A percentile compares a stretch with the other conserved stretches of the same genome.
Conservation (phyloP, 2,797 vertebrate species). For the Malurus leucopterus region DNA sequence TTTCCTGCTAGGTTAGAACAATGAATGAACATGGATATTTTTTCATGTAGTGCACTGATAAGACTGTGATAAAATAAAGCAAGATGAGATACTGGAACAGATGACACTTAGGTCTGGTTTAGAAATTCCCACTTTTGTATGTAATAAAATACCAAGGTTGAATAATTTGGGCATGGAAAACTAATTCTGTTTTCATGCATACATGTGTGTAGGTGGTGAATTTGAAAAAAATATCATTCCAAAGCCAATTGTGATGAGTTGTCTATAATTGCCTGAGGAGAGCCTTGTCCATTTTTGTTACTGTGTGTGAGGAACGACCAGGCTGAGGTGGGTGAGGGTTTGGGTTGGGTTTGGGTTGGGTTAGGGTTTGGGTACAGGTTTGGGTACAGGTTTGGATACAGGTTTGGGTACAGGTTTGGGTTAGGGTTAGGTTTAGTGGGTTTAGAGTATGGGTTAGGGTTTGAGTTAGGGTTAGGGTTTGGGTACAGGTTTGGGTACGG, state of each 20-base stretch:
- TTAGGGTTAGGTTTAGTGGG: too few species aligned
- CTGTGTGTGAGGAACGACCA: background rate
- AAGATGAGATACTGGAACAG: background rate
- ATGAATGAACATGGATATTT: background rate
- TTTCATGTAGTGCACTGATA: background rate
- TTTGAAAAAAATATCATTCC: background rate
- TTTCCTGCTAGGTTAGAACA: background rate
- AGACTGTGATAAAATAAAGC: background rate
- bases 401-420: too few species aligned
- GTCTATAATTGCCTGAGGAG: background rate
- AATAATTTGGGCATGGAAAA: background rate
- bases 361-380: too few species aligned
- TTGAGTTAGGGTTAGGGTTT: too few species aligned
- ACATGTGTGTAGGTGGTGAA: background rate
- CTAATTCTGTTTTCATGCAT: background rate
- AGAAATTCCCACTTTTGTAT: background rate
- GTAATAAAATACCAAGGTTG: background rate
- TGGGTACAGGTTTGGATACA: too few species aligned
- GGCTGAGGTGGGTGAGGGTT: background rate
- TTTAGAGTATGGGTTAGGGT: too few species aligned
- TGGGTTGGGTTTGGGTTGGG: too few species aligned
- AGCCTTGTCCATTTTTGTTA: background rate
- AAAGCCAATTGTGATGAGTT: background rate
- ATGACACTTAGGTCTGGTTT: background rate
- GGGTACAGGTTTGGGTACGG: too few species aligned